These are phyloP conservation scores for Cantharis rustica DNA, from an alignment of 2,888 invertebrate genomes.

Conservation along the genomic window DNA sequence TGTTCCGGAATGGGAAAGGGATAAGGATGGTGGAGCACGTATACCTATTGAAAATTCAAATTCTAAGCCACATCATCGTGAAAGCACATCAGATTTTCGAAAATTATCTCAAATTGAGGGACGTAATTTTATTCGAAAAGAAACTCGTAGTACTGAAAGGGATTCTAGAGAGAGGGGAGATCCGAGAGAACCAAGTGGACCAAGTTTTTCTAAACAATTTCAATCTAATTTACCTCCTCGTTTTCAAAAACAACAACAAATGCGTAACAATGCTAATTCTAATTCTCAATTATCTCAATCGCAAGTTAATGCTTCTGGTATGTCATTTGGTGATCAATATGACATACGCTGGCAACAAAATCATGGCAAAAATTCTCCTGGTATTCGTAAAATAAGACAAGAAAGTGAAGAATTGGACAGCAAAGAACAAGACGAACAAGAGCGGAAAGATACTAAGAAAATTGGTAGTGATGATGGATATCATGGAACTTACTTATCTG, in stretches of 20 bases:
- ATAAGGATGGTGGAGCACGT: constrained; percentile 45
- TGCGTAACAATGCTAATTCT: constrained; percentile 52
- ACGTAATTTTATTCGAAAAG: constrained; percentile 53
- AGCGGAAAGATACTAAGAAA: constrained; percentile 48
- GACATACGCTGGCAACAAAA: constrained; percentile 43
- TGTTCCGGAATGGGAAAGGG: constrained; percentile 61
- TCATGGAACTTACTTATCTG: constrained; percentile 43
- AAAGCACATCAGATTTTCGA: constrained; percentile 42
- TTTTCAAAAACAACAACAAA: constrained; percentile 78
- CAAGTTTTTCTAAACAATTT: constrained; percentile 73
- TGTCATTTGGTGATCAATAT: constrained; percentile 39
- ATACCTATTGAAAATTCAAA: constrained; percentile 20
- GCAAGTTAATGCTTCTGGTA: constrained; percentile 34
- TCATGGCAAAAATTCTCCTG: constrained; percentile 27
- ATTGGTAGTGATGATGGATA: constrained; percentile 49
- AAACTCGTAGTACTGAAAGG: constrained; percentile 40
- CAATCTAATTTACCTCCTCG: constrained; percentile 85
- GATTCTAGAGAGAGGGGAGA: constrained; percentile 54
- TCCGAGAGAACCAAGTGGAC: constrained; percentile 61
- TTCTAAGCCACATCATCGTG: constrained; percentile 20
- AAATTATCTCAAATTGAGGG: constrained; percentile 56
- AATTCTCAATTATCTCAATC: constrained; percentile 51
- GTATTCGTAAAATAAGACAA: constrained; percentile 21
- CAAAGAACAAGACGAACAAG: constrained; percentile 42
- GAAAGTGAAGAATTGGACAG: constrained; percentile 32